Evolutionary conservation across 2,888 invertebrate species (phyloP), one percentile per base, ranked within the genome.

Genomic region (Drosophila siamana): DNA sequence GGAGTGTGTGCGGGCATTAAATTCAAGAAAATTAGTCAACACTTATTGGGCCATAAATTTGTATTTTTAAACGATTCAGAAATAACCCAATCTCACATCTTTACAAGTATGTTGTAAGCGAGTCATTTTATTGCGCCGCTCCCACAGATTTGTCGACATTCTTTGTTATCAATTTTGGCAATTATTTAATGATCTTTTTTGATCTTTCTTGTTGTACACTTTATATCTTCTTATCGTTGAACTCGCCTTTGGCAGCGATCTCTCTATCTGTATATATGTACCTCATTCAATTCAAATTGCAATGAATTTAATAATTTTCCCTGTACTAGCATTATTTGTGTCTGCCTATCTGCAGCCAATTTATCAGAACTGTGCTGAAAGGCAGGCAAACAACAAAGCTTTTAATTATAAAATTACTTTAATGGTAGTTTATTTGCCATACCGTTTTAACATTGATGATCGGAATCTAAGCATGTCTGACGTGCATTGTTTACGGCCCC

Each of bases 401-500:
- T 19, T 60, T 15, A 40, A 52, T 56, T 56, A 52, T n/a, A 24
- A 41, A 46, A 52, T 64, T 48, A 52, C n/a, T 48, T 56, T 36
- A 28, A 56, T 71, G 6, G 13, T 22, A 40, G 44, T 54, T 65
- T 44, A 54, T 54, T 38, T 62, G 46, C 57, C 22, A 51, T 33
- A 61, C 30, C 46, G 38, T 15, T 52, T 15, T 30, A 30, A n/a
- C 22, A 15, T 41, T 55, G 51, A 33, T 41, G 48, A 48, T 33
- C 19, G 26, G 26, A 41, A 76, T 78, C 67, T 33, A 13, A 40
- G 61, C 40, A 13, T 15, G 24, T 30, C 28, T 75, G 77, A 66
- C 55, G 61, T 40, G 24, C 60, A 41, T 69, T 79, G 64, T 83
- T 75, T 74, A 68, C 47, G 44, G 48, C 44, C 13, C 46, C 66